A percentile compares a stretch with the other conserved stretches of the same genome.
These are phyloP conservation scores for Cairina moschata DNA, from an alignment of 2,113 vertebrate genomes.

Conservation along the genomic window DNA sequence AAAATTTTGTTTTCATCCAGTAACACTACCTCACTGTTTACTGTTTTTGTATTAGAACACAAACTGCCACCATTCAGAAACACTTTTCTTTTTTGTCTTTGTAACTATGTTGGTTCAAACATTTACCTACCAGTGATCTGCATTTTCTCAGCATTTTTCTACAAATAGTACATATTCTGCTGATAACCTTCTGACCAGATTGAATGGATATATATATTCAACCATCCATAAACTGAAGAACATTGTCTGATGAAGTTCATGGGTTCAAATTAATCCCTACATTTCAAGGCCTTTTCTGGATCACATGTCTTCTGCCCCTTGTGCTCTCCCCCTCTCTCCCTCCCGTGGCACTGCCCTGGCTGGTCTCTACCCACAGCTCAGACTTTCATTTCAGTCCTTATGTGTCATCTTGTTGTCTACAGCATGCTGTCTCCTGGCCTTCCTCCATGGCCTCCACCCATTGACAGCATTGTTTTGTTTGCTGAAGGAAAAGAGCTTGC, in stretches of 20 bases:
- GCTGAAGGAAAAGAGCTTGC: not conserved
- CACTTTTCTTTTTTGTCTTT: not conserved
- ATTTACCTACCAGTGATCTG: not conserved
- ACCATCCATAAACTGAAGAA: not conserved
- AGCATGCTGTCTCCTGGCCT: not conserved
- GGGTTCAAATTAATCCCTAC: not conserved
- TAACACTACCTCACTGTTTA: not conserved
- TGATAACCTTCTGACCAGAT: not conserved
- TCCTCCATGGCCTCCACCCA: not conserved
- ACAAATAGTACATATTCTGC: not conserved
- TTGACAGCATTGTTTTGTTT: not conserved
- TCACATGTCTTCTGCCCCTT: not conserved
- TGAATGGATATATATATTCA: not conserved
- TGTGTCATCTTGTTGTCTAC: not conserved
- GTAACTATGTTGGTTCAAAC: not conserved
- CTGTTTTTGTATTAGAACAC: not conserved
- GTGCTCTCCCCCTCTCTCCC: not conserved
- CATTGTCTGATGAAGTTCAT: not conserved
- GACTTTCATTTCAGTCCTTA: not conserved
- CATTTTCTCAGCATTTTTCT: not conserved
- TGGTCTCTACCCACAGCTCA: not conserved
- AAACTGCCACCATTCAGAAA: not conserved
- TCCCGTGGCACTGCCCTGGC: not conserved
- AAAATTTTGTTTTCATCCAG: not conserved
- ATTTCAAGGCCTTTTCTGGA: not conserved